Evolutionary conservation across 1,140 invertebrate genomes (phyloP).

Genomic region (Aphidius gifuensis): DNA sequence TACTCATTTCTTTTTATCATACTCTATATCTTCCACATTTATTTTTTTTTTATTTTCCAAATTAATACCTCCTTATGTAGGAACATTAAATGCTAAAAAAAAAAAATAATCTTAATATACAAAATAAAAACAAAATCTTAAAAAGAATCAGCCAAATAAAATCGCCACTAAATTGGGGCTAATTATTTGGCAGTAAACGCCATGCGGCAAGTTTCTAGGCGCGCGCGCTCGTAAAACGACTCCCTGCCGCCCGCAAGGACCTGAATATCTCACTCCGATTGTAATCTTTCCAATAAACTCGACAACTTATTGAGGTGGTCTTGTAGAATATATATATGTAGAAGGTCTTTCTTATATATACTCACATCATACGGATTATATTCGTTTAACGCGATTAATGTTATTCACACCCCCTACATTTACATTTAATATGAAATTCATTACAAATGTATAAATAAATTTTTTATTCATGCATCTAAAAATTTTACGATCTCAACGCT

Average conservation of each 20-base stretch:
- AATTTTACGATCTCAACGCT: too few relatives aligned
- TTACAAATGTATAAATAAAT: too few relatives aligned
- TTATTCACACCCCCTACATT: too few relatives aligned
- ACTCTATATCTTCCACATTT: conserved; percentile 16
- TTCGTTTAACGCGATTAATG: neutral
- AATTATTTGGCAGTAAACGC: conserved; percentile 53
- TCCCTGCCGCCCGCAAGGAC: conserved; percentile 18
- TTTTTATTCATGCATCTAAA: too few relatives aligned
- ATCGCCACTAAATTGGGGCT: conserved; percentile 52
- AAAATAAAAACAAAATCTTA: neutral
- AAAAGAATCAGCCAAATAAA: conserved; percentile 41
- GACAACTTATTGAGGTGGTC: conserved; percentile 31
- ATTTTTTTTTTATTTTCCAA: neutral
- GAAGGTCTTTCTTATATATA: neutral
- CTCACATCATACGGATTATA: conserved; percentile 6
- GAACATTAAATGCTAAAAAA: conserved; percentile 3
- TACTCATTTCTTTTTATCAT: conserved; percentile 12
- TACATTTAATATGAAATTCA: too few relatives aligned
- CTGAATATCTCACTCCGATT: conserved; percentile 29
- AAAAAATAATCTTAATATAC: conserved; percentile 17
- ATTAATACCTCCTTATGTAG: too few relatives aligned
- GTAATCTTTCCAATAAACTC: conserved; percentile 35
- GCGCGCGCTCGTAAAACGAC: conserved; percentile 45
- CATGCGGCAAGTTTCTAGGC: conserved; percentile 9
- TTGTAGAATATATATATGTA: too few relatives aligned